phyloP scores from a whole-genome alignment of 1,140 invertebrate genomes.

The Bilobella aurantiaca region DNA sequence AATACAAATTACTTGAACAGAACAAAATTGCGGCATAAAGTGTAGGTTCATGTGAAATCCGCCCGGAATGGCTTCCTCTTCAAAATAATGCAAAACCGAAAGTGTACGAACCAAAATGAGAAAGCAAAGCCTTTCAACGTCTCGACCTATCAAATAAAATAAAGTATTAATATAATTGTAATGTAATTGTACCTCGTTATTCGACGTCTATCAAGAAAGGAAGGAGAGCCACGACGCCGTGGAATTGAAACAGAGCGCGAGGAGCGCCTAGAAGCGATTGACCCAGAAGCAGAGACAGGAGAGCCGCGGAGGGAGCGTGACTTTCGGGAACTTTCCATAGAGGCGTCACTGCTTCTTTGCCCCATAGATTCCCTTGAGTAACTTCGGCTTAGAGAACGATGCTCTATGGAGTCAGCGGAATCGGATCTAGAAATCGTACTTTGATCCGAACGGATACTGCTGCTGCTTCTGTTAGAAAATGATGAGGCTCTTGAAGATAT shows the following conservation, averaged over 20 bases:
- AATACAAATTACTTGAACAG: too few species aligned
- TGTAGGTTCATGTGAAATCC: too few species aligned
- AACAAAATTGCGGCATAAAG: too few species aligned
- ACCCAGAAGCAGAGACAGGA: neutral
- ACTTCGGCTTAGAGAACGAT: too few species aligned
- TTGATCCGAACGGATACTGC: neutral
- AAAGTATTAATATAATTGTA: constrained; percentile 21
- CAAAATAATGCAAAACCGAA: too few species aligned
- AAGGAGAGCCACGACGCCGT: constrained; percentile 73
- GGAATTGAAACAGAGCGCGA: constrained; percentile 76
- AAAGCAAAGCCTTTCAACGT: constrained; percentile 15
- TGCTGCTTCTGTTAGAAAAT: neutral
- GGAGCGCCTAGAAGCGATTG: constrained; percentile 36
- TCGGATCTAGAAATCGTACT: too few species aligned
- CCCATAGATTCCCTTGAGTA: too few species aligned
- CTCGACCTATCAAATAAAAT: constrained; percentile 13
- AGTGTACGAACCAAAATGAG: constrained; percentile 4
- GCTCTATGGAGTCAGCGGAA: too few species aligned
- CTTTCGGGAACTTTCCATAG: neutral
- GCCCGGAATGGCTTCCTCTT: too few species aligned
- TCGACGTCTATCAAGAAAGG: constrained; percentile 73
- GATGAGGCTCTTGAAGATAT: neutral
- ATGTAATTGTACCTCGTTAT: constrained; percentile 80
- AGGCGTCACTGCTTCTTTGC: too few species aligned
- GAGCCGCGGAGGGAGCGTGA: neutral